Percentiles rank a stretch among this genome's conserved stretches.
phyloP scores from a whole-genome alignment of 2,113 vertebrate genomes.

The Hyperopisus bebe region DNA sequence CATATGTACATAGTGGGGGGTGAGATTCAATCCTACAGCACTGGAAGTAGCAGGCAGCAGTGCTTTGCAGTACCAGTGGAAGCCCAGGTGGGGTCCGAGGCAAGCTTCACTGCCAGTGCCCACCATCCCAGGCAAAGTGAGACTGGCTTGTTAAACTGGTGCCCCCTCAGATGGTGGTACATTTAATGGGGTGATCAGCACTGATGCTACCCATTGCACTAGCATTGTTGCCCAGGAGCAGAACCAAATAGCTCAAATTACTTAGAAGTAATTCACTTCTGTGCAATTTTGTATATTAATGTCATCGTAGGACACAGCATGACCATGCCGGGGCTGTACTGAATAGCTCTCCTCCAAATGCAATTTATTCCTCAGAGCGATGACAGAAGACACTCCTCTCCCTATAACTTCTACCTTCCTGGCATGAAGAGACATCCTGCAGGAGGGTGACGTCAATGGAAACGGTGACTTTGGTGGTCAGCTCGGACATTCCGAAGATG shows the following conservation, averaged over 20 bases:
- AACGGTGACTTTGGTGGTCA: neutral
- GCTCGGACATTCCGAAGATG: neutral
- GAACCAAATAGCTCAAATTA: neutral
- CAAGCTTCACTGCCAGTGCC: neutral
- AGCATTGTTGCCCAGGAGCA: neutral
- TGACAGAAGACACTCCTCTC: neutral
- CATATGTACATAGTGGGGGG: neutral
- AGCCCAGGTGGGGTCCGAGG: neutral
- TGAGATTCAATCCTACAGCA: neutral
- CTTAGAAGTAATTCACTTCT: neutral
- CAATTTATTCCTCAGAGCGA: neutral
- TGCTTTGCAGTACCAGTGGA: neutral
- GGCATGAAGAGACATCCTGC: neutral
- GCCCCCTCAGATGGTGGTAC: neutral
- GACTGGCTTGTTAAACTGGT: neutral
- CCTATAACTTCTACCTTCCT: neutral
- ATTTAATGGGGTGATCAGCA: neutral
- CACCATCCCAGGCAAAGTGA: neutral
- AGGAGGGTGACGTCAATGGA: neutral
- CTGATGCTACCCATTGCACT: neutral
- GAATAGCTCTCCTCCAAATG: neutral
- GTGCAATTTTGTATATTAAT: neutral
- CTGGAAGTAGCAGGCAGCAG: neutral
- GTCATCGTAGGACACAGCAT: neutral
- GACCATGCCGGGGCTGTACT: neutral